Percentiles rank a stretch among this genome's conserved stretches.
These are phyloP conservation scores for Danio kyathit DNA, from an alignment of 2,797 vertebrate species.

Conservation along the genomic window DNA sequence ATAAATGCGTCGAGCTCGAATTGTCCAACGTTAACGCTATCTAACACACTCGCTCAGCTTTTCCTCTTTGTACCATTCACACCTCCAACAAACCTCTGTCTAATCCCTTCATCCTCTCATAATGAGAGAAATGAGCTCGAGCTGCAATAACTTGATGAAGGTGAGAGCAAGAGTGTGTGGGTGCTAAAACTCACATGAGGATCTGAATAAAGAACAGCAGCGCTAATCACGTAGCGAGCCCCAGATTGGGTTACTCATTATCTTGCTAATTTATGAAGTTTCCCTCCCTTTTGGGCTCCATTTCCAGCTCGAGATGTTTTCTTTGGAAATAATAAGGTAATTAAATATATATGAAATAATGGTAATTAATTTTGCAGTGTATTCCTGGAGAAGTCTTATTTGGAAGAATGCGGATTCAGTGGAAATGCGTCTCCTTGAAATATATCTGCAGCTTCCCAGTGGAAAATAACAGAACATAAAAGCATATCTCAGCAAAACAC, in stretches of 20 bases:
- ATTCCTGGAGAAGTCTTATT: conserved; percentile 70
- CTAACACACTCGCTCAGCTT: conserved; percentile 31
- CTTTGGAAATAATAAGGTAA: conserved; percentile 84
- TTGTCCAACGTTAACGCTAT: conserved; percentile 24
- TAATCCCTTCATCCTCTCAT: conserved; percentile 58
- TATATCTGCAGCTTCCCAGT: conserved; percentile 16
- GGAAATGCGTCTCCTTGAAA: conserved; percentile 25
- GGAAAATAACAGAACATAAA: conserved; percentile 21
- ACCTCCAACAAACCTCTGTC: conserved; percentile 59
- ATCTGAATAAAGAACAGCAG: conserved; percentile 11
- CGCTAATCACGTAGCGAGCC: conserved; percentile 52
- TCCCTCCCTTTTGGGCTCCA: conserved; percentile 76
- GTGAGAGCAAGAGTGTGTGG: neutral
- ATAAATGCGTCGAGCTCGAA: conserved; percentile 30
- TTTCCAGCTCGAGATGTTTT: conserved; percentile 81
- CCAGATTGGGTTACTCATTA: conserved; percentile 81
- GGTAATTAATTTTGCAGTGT: conserved; percentile 87
- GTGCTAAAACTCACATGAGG: conserved; percentile 10
- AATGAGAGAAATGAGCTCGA: conserved; percentile 54
- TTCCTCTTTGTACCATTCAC: conserved; percentile 57
- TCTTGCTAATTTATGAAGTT: conserved; percentile 75
- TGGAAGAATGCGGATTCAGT: conserved; percentile 37
- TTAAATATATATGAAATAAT: conserved; percentile 79
- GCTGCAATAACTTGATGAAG: conserved; percentile 32
- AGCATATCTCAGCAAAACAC: conserved; percentile 19